Percentiles rank a stretch among this genome's conserved stretches.
phyloP scores from a whole-genome alignment of 2,888 invertebrate species.

The Calliphora vomitoria region DNA sequence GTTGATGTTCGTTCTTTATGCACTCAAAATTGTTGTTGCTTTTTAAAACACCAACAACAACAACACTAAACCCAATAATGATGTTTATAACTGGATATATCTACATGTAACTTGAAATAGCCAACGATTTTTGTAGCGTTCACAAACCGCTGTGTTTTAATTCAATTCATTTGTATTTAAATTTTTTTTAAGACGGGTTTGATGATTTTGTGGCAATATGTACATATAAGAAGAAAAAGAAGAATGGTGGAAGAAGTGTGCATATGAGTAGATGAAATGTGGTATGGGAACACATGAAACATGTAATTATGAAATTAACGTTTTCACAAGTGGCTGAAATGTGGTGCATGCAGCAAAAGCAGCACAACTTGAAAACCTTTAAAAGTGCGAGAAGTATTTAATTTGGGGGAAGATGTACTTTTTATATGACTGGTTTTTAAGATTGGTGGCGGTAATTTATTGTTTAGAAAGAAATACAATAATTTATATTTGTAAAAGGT shows the following conservation, averaged over 20 bases:
- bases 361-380: conserved; percentile 33
- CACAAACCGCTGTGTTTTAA: conserved; percentile 15
- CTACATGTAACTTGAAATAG: conserved; percentile 48
- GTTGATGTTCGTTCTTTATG: conserved; percentile 28
- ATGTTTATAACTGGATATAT: conserved; percentile 28
- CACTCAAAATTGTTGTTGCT: no score
- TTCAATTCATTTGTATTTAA: conserved; percentile 29
- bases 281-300: conserved; percentile 80
- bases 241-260: background rate
- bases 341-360: conserved; percentile 48
- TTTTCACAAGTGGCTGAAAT: conserved; percentile 81
- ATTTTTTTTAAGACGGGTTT: background rate
- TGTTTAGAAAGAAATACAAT: conserved; percentile 19
- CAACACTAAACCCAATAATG: conserved; percentile 32
- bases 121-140: conserved; percentile 43
- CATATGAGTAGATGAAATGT: no score
- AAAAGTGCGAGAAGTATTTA: conserved; percentile 64
- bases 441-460: conserved; percentile 53
- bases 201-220: conserved; percentile 9
- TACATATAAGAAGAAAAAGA: background rate
- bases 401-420: conserved; percentile 58
- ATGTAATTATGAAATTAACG: conserved; percentile 84
- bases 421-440: conserved; percentile 1
- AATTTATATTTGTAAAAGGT: conserved; percentile 1
- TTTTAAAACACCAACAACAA: conserved; percentile 1